phyloP scores from a whole-genome alignment of 2,113 vertebrate genomes.

The Bos indicus region DNA sequence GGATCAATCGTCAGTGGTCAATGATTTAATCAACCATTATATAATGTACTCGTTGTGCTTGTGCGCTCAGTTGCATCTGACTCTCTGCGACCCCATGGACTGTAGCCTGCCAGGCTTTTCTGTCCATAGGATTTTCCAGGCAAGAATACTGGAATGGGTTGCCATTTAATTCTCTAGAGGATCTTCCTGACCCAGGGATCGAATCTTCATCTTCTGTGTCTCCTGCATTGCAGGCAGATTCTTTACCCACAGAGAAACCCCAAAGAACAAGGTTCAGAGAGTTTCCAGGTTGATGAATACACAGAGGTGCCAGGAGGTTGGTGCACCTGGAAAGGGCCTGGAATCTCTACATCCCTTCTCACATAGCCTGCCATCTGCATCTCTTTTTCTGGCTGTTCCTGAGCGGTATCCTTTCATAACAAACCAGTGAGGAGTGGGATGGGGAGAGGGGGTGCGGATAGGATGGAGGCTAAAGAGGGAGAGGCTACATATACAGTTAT shows the following conservation, averaged over 20 bases:
- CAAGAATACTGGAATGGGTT: background rate
- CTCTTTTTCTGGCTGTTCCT: background rate
- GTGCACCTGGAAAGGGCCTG: background rate
- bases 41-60: background rate
- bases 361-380: background rate
- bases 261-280: background rate
- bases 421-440: background rate
- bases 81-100: background rate
- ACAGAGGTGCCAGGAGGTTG: background rate
- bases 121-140: background rate
- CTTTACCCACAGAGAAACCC: background rate
- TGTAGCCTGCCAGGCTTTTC: background rate
- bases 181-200: background rate
- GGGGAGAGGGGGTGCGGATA: background rate
- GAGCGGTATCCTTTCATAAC: background rate
- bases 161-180: background rate
- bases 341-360: rapidly evolving
- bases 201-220: rapidly evolving
- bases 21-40: background rate
- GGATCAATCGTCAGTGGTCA: background rate
- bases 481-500: background rate
- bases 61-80: background rate
- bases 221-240: background rate
- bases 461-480: background rate
- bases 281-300: background rate